phyloP scores from a whole-genome alignment of 1,140 invertebrate genomes.

The Aplysia californica region DNA sequence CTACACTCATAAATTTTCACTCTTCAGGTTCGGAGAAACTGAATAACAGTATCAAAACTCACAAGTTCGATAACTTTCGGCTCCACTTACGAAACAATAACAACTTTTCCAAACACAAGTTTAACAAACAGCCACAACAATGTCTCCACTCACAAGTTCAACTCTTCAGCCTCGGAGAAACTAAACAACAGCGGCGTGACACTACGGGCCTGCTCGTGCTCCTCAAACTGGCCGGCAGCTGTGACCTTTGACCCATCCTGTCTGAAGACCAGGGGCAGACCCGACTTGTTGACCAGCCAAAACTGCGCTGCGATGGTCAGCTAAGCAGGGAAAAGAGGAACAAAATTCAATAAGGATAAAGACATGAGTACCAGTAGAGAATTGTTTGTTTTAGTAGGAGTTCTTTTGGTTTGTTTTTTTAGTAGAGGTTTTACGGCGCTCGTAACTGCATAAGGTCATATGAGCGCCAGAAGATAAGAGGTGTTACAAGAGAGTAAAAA shows the following conservation, averaged over 20 bases:
- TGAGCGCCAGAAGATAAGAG: too few species aligned
- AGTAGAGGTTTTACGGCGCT: too few species aligned
- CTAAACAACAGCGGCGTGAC: constrained; percentile 94
- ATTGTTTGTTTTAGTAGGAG: background rate
- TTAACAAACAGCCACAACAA: too few species aligned
- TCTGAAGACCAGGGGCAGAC: constrained; percentile 91
- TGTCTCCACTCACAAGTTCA: constrained; percentile 62
- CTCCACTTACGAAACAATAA: too few species aligned
- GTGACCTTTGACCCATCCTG: constrained; percentile 84
- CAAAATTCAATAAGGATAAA: constrained; percentile 14
- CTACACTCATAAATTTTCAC: too few species aligned
- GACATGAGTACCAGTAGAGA: background rate
- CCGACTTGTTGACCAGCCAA: constrained; percentile 97
- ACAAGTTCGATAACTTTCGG: too few species aligned
- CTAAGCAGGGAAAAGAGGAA: constrained; percentile 64
- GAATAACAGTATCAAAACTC: too few species aligned
- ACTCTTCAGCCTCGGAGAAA: constrained; percentile 87
- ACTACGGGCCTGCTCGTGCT: constrained; percentile 93
- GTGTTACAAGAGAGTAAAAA: too few species aligned
- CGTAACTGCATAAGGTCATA: too few species aligned
- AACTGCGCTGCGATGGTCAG: constrained; percentile 86
- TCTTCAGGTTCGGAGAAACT: too few species aligned
- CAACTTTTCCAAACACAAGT: too few species aligned
- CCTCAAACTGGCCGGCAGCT: constrained; percentile 92
- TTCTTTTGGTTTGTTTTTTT: too few species aligned